Base-by-base conservation (phyloP, 2,113 vertebrate species). In the Aramus guarauna region DNA sequence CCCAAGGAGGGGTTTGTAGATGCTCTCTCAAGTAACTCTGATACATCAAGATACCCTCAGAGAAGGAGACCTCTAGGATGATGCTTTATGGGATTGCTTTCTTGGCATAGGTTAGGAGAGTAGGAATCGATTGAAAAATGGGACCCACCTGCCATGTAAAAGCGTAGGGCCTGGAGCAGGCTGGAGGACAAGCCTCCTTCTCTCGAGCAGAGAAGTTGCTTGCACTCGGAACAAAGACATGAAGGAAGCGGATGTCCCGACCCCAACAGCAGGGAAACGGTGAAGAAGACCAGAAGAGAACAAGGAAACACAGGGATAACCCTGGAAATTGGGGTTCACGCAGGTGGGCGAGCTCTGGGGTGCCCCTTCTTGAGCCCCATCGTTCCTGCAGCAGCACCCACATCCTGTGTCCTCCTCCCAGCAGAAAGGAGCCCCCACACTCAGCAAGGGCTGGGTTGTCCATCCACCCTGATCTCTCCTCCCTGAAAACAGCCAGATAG, bases 311-410 rank as follows among this genome's bases (percentile, higher is more conserved):
- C 13, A 36, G 16, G 53, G 29, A 56, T 39, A 63, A 72, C 12
- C 29, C 17, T 85, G 63, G 29, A 47, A 55, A 34, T 3, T 3
- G 11, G 15, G 53, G 10, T 10, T 76, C 0, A 3, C 47, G 2
- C 7, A 43, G 62, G n/a, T 3, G 6, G 15, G 73, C 30, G 1
- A 90, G 7, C n/a, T 64, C 63, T 50, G 24, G 68, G 48, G 4
- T 7, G 39, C 21, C 48, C 18, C 9, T 58, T 74, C 62, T 68
- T 3, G 9, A 78, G 7, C 36, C 15, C 32, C 41, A 3, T 29
- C 2, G 0, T 47, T 77, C 29, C 64, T 29, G 9, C 41, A 36
- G 21, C 0, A 1, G 13, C 3, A 1, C n/a, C 36, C 39, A 5
- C 76, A 58, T 41, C 22, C n/a, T 9, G 12, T 23, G 29, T 30